A percentile compares a stretch with the other conserved stretches of the same genome.
Conservation (phyloP, 2,797 vertebrate genomes). For the Bryconaethiops microstoma region DNA sequence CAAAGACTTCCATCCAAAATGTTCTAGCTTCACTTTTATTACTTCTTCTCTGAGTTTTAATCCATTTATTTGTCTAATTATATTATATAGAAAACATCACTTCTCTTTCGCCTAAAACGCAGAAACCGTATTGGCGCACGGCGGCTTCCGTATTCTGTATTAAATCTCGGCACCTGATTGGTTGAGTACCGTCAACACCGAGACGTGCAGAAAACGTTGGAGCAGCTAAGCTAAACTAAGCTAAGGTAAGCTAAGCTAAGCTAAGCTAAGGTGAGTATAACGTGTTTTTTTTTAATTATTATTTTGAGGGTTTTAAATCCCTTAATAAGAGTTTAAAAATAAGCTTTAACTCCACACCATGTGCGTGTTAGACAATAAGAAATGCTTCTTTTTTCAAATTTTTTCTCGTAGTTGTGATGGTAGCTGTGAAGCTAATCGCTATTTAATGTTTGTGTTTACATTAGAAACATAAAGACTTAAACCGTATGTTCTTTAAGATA, state of each 20-base stretch:
- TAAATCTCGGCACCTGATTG: slow-evolving; percentile 39
- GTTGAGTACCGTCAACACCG: slow-evolving; percentile 2
- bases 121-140: background rate
- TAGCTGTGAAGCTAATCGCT: background rate
- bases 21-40: too few species aligned
- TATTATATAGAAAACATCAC: too few species aligned
- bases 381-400: background rate
- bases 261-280: slow-evolving; percentile 31
- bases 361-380: background rate
- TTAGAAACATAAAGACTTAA: too few species aligned
- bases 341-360: background rate
- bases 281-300: background rate
- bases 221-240: background rate
- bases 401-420: background rate
- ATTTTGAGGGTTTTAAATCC: too few species aligned
- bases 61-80: too few species aligned
- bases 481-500: too few species aligned
- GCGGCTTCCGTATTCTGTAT: slow-evolving; percentile 32
- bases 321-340: background rate
- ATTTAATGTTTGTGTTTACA: too few species aligned
- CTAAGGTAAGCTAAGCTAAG: background rate
- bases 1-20: too few species aligned
- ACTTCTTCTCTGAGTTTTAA: too few species aligned
- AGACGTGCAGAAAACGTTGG: slow-evolving; percentile 33
- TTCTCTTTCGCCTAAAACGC: background rate